Conservation (phyloP, 2,888 invertebrate genomes). For the Drosophila macrospina region DNA sequence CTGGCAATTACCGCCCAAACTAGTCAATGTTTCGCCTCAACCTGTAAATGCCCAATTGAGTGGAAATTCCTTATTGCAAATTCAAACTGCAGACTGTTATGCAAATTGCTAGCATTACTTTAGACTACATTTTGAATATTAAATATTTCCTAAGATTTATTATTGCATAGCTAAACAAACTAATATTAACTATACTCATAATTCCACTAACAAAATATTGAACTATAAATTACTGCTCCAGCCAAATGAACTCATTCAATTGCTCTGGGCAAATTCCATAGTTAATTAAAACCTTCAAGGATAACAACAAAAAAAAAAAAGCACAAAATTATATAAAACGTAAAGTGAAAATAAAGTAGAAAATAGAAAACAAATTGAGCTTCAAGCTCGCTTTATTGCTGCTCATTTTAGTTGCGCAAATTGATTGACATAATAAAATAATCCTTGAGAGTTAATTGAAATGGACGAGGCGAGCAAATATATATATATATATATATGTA, state of each 20-base stretch:
- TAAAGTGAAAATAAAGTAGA: conserved; percentile 7
- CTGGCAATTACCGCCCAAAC: conserved; percentile 43
- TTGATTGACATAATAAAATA: conserved; percentile 81
- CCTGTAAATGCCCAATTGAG: conserved; percentile 43
- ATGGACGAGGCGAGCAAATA: conserved; percentile 64
- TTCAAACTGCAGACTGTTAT: conserved; percentile 33
- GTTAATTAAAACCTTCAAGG: conserved; percentile 60
- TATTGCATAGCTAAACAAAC: too few relatives aligned
- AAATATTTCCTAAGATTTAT: too few relatives aligned
- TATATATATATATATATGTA: background rate
- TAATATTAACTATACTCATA: too few relatives aligned
- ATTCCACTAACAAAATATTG: too few relatives aligned
- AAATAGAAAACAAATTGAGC: conserved; percentile 26
- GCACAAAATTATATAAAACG: conserved; percentile 9
- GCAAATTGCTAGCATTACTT: conserved; percentile 31
- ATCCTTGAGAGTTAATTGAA: conserved; percentile 80
- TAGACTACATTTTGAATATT: conserved; percentile 1
- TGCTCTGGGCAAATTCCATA: conserved; percentile 21
- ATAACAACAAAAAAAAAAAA: conserved; percentile 1
- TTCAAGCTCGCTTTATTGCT: conserved; percentile 53
- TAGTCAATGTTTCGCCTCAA: conserved; percentile 18
- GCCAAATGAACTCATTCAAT: background rate
- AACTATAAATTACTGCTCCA: background rate
- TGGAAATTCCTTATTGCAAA: conserved; percentile 46
- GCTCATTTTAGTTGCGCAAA: conserved; percentile 73